Evolutionary conservation across 2,888 invertebrate species (phyloP).

Genomic region (Pseudoips prasinana): DNA sequence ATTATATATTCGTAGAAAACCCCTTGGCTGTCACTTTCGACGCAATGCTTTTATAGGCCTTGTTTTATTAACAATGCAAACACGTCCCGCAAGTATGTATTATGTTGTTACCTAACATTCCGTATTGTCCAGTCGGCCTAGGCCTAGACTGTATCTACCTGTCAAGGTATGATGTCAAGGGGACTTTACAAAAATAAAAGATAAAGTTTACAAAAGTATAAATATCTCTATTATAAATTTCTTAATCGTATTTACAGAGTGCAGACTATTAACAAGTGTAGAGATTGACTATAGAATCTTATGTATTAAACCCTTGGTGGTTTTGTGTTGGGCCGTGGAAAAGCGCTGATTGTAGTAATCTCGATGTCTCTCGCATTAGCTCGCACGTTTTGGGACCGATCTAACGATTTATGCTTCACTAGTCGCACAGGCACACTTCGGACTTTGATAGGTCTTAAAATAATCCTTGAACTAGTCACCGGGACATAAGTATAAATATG

Average conservation of each 20-base stretch:
- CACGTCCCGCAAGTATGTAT: constrained; percentile 20
- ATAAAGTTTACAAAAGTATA: constrained; percentile 27
- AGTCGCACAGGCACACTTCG: constrained; percentile 38
- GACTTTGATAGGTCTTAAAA: constrained; percentile 57
- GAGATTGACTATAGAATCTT: constrained; percentile 18
- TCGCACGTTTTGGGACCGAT: constrained; percentile 38
- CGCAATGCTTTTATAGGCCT: constrained; percentile 22
- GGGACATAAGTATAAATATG: constrained; percentile 63
- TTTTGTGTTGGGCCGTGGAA: constrained; percentile 49
- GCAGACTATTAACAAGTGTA: constrained; percentile 57
- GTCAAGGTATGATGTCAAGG: neutral
- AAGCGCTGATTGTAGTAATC: constrained; percentile 59
- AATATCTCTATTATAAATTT: constrained; percentile 36
- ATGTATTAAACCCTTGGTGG: constrained; percentile 51
- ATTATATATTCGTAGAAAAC: constrained; percentile 27
- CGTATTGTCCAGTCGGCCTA: constrained; percentile 20
- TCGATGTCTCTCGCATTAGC: constrained; percentile 53
- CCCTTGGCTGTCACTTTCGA: constrained; percentile 31
- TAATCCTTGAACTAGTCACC: constrained; percentile 49
- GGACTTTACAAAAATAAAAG: constrained; percentile 15
- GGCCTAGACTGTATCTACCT: constrained; percentile 17
- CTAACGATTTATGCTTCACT: constrained; percentile 38
- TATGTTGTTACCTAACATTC: constrained; percentile 20
- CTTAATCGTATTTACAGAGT: constrained; percentile 45
- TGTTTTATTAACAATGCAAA: constrained; percentile 22